Percentiles rank a stretch among this genome's conserved stretches.
Evolutionary conservation across 2,888 invertebrate species (phyloP).

Genomic region (Leptinotarsa haldemani): DNA sequence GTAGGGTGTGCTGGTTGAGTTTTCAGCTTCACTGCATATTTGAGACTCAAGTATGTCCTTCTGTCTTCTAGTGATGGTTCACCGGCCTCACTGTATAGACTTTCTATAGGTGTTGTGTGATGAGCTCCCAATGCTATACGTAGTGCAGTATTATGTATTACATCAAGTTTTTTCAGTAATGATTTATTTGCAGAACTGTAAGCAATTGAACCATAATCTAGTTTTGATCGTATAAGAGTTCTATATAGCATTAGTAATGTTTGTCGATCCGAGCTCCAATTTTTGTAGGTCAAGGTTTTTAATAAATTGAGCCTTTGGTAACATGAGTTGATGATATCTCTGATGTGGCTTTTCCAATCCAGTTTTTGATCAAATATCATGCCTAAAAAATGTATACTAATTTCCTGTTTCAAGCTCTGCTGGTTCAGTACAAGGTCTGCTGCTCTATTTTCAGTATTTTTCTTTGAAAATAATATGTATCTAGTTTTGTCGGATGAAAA

Average conservation of each 20-base stretch:
- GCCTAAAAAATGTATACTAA: neutral
- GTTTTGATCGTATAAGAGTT: slow-evolving; percentile 12
- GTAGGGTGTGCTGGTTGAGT: slow-evolving; percentile 4
- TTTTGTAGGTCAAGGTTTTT: slow-evolving; percentile 5
- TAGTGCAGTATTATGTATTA: slow-evolving; percentile 2
- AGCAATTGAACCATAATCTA: slow-evolving; percentile 2
- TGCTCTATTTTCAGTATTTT: neutral
- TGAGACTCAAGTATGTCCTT: neutral
- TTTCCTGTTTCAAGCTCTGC: neutral
- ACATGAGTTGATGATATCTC: neutral
- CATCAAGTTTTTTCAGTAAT: neutral
- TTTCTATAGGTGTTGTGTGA: slow-evolving; percentile 1
- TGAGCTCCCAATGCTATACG: slow-evolving; percentile 9
- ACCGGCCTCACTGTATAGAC: neutral
- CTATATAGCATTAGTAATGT: neutral
- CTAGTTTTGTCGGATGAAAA: too few species aligned
- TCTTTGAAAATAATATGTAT: neutral
- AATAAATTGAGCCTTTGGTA: slow-evolving; percentile 3
- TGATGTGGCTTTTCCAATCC: slow-evolving; percentile 3
- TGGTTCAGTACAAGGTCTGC: neutral
- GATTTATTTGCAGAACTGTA: slow-evolving; percentile 2
- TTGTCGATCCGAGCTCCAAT: slow-evolving; percentile 9
- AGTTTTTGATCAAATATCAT: neutral
- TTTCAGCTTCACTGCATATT: neutral
- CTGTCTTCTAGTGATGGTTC: slow-evolving; percentile 2